Conservation (phyloP, 2,888 invertebrate genomes). For the Argyra leucocephala region DNA sequence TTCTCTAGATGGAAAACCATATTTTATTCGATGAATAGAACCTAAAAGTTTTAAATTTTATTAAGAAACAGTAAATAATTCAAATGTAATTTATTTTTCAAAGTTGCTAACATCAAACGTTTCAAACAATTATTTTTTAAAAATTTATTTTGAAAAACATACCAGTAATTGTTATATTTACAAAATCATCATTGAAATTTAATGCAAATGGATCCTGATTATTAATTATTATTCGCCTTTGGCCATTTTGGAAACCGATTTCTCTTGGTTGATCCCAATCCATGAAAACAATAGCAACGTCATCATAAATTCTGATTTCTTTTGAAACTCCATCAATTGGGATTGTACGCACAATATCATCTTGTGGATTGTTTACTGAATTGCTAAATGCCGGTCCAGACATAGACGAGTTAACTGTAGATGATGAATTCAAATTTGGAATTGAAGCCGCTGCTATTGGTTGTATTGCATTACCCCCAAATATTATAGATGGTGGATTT, state of each 20-base stretch:
- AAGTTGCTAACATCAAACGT: not conserved
- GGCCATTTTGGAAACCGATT: conserved; percentile 74
- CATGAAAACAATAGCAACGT: conserved; percentile 74
- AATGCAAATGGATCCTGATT: conserved; percentile 61
- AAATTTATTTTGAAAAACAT: conserved; percentile 24
- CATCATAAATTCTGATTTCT: conserved; percentile 74
- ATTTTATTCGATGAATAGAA: conserved; percentile 62
- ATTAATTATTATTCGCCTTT: conserved; percentile 63
- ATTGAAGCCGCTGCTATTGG: not conserved
- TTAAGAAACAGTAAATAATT: not conserved
- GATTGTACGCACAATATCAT: conserved; percentile 67
- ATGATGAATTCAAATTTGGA: not conserved
- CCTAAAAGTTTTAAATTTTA: not conserved
- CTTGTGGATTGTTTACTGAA: conserved; percentile 49
- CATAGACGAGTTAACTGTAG: not conserved
- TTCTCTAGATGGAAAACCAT: conserved; percentile 88
- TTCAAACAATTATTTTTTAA: too few species aligned
- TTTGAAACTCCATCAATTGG: conserved; percentile 71
- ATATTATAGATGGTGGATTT: conserved; percentile 22
- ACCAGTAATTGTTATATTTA: conserved; percentile 63
- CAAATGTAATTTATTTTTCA: not conserved
- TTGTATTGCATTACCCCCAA: conserved; percentile 18
- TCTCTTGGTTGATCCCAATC: conserved; percentile 79
- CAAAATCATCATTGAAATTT: conserved; percentile 59
- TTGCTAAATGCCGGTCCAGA: conserved; percentile 34